Evolutionary conservation across 1,140 invertebrate genomes (phyloP), one percentile per base, ranked within the genome.

Genomic region (Drosophila sechellia): DNA sequence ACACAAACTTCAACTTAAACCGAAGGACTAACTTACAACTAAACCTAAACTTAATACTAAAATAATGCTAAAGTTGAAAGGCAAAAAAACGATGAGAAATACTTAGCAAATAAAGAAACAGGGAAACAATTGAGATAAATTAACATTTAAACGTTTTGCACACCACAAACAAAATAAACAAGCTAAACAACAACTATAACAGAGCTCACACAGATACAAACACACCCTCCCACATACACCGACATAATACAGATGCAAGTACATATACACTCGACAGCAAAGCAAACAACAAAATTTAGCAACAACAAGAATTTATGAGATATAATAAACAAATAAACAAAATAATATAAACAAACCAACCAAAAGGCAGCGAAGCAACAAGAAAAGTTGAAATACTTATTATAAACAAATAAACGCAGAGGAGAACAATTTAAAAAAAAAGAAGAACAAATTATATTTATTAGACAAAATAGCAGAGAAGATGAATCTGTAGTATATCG

Each of bases 271-370:
- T 58, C 13, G 34, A 77, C 79, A 69, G 54, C 58, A 80, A 84
- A 85, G 79, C 81, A 45, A 83, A 90, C 60, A 90, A 90, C 72
- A 87, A 90, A 90, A 90, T 87, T 86, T 87, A 90, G 87, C 87
- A 90, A 84, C 87, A 86, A 81, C 86, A 90, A 53, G 86, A 90
- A 90, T 90, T 90, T 90, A 90, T 90, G 81, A 87, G 79, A 86
- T 87, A 87, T 87, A 90, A 86, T 83, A 90, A 70, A 70, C 35
- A 70, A 70, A 69, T 56, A 70, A 70, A 70, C 48, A 70, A 76
- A 71, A 76, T 70, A 72, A 72, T 73, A 73, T 71, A 81, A 57
- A 86, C 69, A 70, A 86, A 66, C 48, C 56, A 73, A 77, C 64
- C 27, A 45, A 54, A 70, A 54, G 46, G 34, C 71, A 75, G 54